phyloP scores from a whole-genome alignment of 1,140 invertebrate species.

The Scaptomyza graminum region DNA sequence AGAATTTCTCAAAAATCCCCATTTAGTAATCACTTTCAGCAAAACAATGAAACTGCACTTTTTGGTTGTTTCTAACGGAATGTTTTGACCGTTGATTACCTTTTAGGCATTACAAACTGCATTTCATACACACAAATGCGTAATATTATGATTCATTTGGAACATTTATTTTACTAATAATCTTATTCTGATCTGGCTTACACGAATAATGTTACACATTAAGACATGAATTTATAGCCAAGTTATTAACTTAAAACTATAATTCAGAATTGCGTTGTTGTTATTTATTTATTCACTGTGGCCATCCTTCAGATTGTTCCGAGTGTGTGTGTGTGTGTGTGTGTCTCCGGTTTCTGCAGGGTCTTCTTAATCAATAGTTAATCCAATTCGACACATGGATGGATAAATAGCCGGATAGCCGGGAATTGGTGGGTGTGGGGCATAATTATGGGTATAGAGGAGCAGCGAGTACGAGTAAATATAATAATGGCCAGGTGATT shows the following conservation, averaged over 20 bases:
- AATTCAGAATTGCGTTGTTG: background rate
- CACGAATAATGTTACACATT: background rate
- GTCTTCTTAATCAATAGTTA: conserved; percentile 54
- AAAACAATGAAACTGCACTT: too few species aligned
- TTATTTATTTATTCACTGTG: background rate
- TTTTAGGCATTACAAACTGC: too few species aligned
- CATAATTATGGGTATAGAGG: conserved; percentile 64
- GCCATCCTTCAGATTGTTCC: background rate
- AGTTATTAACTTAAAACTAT: background rate
- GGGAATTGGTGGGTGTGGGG: conserved; percentile 56
- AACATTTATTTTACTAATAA: too few species aligned
- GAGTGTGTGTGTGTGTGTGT: background rate
- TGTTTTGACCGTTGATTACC: too few species aligned
- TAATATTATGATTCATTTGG: background rate
- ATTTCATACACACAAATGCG: too few species aligned
- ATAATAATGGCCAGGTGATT: conserved; percentile 79
- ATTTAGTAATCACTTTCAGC: too few species aligned
- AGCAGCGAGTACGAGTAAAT: conserved; percentile 56
- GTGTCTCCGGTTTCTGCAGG: background rate
- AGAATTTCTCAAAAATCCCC: too few species aligned
- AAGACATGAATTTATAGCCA: background rate
- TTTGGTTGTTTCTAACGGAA: too few species aligned
- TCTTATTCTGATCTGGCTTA: too few species aligned
- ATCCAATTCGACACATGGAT: conserved; percentile 70
- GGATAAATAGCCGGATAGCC: conserved; percentile 26